Base-by-base conservation (phyloP, 2,797 vertebrate genomes). In the Sebastes glaucus region DNA sequence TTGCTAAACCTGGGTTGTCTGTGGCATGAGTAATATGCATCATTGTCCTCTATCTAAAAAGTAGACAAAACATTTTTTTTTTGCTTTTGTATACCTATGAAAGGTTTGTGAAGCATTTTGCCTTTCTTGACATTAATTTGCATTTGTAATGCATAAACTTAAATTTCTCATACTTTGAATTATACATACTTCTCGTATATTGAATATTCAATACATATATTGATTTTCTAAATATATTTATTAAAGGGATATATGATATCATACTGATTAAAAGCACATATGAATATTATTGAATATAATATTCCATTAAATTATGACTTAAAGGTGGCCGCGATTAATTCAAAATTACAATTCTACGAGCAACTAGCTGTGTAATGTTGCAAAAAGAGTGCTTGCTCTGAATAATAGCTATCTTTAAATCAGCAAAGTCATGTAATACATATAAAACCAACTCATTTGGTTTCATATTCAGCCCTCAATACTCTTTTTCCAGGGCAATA, bases 1-100 rank as follows among this genome's bases (percentile, higher is more conserved):
- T 90, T 85, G 52, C 49, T 61, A 38, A 90, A 88, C 77, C 67
- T 68, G 63, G 38, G 79, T 73, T 83, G 64, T 77, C 68, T 71
- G 57, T 73, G 67, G 71, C 55, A 55, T 87, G 84, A 86, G 74
- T 80, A 85, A 89, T 69, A 63, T 20, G 42, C 52, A 78, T 68
- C 80, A 74, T 84, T 89, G 57, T 72, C 59, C n/a, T 85, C 16
- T 6, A 57, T 53, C 56, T 69, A 81, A 28, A 86, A 74, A 60
- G 64, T 62, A 94, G 88, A 91, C 91, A 86, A 87, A 92, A 94
- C 66, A 87, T 71, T 74, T 64, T 61, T 87, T 56, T 49, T 49
- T 20, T 46, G 23, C 61, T 56, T 80, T 71, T 81, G 63, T 83
- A 67, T 74, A 81, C 13, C 16, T 3, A 62, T 23, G 11, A 30